Conservation (phyloP, 2,888 invertebrate species). For the Nomada fucata region DNA sequence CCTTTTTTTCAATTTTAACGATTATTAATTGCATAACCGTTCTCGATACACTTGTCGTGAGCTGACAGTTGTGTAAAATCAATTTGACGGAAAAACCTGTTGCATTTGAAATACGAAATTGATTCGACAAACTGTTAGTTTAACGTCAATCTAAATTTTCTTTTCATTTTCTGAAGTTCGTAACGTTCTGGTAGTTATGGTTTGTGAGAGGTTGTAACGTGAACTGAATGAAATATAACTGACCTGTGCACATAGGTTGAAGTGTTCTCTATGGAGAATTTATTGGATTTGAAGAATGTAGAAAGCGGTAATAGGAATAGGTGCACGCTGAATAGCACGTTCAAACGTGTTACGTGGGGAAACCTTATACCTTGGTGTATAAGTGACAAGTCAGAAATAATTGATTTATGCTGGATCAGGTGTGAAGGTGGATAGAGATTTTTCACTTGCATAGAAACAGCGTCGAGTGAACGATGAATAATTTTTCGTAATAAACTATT, state of each 20-base stretch:
- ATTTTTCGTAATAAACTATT: no score
- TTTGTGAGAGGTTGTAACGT: neutral
- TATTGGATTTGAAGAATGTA: conserved; percentile 29
- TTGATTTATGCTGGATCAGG: conserved; percentile 28
- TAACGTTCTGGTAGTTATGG: conserved; percentile 3
- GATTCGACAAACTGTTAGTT: neutral
- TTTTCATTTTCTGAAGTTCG: neutral
- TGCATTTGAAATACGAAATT: no score
- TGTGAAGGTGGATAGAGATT: conserved; percentile 11
- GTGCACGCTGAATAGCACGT: conserved; percentile 21
- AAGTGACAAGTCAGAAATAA: conserved; percentile 25
- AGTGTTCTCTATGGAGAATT: conserved; percentile 11
- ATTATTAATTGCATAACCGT: no score
- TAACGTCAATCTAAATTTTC: neutral
- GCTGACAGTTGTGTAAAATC: no score
- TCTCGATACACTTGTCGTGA: no score
- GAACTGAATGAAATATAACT: conserved; percentile 32
- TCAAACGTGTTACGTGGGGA: neutral
- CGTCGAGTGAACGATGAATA: no score
- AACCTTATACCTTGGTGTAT: conserved; percentile 17
- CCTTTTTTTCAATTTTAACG: no score
- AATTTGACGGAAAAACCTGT: no score
- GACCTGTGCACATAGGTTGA: neutral
- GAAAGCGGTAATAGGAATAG: conserved; percentile 38
- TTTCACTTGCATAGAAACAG: neutral